Base-by-base conservation (phyloP, 2,888 invertebrate species). In the Chrysina gloriosa region DNA sequence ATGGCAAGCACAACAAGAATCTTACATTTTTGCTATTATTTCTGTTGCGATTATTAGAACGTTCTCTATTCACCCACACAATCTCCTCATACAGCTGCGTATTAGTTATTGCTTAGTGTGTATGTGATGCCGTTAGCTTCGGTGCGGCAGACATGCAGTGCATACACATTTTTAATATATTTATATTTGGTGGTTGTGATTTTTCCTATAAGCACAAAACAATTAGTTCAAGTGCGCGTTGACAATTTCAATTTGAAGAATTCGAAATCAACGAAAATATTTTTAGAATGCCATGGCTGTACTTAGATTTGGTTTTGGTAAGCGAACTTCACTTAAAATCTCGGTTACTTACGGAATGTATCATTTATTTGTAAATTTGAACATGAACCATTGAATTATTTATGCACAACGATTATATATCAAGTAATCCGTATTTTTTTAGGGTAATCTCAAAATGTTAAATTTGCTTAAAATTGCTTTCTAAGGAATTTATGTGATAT, bases 221-320 rank as follows among this genome's bases (percentile, higher is more conserved):
- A n/a, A n/a, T n/a, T n/a, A 61, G 23, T 61, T 56, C 29, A 39
- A 36, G 58, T 61, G 58, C 42, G 58, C 16, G 58, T 23, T 7
- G 23, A 58, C 23, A 19, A 6, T 42, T 11, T 27, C 27, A 27
- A 9, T 42, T 58, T 9, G 58, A 29, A 42, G 58, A 61, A 3
- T 42, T 58, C 27, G 16, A 42, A 25, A 11, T n/a, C n/a, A n/a
- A 11, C 11, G 58, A 42, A 27, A 42, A 23, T 27, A 42, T 61
- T 42, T 61, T 45, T 61, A 61, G 58, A 61, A 77, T 77, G 77
- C 82, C 81, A 82, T 82, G 82, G 82, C 82, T 81, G 80, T 82
- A 78, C 80, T 82, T 80, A 78, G 81, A 81, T 81, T 82, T 81
- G 76, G 78, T 78, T 71, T 76, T 80, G 82, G 82, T 82, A 79